Percentiles rank a stretch among this genome's conserved stretches.
phyloP scores from a whole-genome alignment of 2,113 vertebrate genomes.

The Entelurus aequoreus region DNA sequence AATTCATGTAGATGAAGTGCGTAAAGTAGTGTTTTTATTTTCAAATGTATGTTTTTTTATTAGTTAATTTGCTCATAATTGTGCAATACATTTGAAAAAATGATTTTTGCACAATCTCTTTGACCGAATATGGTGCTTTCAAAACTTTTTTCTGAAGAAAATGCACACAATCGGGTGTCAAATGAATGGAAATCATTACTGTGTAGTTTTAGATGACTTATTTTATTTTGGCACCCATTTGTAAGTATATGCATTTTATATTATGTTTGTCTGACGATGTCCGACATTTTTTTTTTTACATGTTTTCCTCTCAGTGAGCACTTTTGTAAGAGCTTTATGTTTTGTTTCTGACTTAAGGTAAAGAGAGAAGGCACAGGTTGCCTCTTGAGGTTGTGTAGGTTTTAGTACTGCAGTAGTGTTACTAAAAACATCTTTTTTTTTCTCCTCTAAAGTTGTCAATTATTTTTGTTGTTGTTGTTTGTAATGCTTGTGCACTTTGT shows the following conservation, averaged over 20 bases:
- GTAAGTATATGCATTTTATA: slow-evolving; percentile 17
- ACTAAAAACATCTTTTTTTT: slow-evolving; percentile 71
- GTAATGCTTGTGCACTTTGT: slow-evolving; percentile 73
- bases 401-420: slow-evolving; percentile 74
- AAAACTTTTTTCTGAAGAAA: slow-evolving; percentile 44
- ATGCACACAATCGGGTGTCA: slow-evolving; percentile 46
- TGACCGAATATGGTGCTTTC: slow-evolving; percentile 73
- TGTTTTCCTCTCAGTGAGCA: slow-evolving; percentile 63
- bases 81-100: slow-evolving; percentile 63
- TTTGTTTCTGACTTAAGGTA: slow-evolving; percentile 63
- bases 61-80: slow-evolving; percentile 46
- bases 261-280: slow-evolving; percentile 24
- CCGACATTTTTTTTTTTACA: slow-evolving; percentile 8
- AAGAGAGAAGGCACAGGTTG: slow-evolving; percentile 84
- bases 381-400: slow-evolving; percentile 74
- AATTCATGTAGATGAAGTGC: slow-evolving; percentile 39
- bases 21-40: slow-evolving; percentile 30
- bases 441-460: slow-evolving; percentile 49
- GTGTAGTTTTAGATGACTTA: not conserved
- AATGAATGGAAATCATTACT: not conserved
- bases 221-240: slow-evolving; percentile 7
- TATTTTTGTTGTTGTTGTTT: slow-evolving; percentile 48
- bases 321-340: slow-evolving; percentile 69
- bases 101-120: slow-evolving; percentile 58
- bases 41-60: slow-evolving; percentile 47